Percentiles rank a stretch among this genome's conserved stretches.
These are phyloP conservation scores for Propsilocerus akamusi DNA, from an alignment of 1,140 invertebrate species.

Conservation along the genomic window DNA sequence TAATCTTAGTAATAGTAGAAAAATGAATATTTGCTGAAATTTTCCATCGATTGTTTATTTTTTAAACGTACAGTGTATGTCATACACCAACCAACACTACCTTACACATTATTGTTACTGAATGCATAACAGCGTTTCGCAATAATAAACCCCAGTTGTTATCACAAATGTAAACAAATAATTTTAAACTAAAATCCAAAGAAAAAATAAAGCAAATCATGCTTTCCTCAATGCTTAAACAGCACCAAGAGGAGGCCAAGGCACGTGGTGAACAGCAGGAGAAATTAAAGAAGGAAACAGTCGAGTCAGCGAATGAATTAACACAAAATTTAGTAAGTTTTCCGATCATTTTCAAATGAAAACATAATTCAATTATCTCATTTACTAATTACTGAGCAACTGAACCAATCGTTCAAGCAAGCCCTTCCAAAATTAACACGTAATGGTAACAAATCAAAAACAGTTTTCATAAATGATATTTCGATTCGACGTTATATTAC, in stretches of 20 bases:
- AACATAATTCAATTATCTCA: background rate
- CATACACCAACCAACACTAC: no score
- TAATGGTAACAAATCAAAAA: background rate
- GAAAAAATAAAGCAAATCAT: conserved; percentile 27
- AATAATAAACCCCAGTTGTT: background rate
- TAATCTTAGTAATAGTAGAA: no score
- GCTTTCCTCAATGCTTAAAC: conserved; percentile 72
- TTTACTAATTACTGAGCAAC: background rate
- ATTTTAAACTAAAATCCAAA: conserved; percentile 3
- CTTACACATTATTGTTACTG: background rate
- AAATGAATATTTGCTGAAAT: background rate
- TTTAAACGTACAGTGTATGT: no score
- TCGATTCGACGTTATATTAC: background rate
- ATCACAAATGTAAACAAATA: background rate
- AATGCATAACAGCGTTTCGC: background rate
- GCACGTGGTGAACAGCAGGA: conserved; percentile 67
- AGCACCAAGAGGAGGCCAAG: conserved; percentile 62
- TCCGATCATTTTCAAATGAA: no score
- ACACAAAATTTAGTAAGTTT: conserved; percentile 66
- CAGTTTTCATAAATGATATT: background rate
- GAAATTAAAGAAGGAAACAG: conserved; percentile 63
- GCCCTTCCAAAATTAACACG: background rate
- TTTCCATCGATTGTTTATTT: background rate
- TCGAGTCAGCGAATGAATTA: conserved; percentile 75
- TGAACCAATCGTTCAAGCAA: background rate